These are phyloP conservation scores for Thyatira batis DNA, from an alignment of 2,888 invertebrate genomes.

Conservation along the genomic window DNA sequence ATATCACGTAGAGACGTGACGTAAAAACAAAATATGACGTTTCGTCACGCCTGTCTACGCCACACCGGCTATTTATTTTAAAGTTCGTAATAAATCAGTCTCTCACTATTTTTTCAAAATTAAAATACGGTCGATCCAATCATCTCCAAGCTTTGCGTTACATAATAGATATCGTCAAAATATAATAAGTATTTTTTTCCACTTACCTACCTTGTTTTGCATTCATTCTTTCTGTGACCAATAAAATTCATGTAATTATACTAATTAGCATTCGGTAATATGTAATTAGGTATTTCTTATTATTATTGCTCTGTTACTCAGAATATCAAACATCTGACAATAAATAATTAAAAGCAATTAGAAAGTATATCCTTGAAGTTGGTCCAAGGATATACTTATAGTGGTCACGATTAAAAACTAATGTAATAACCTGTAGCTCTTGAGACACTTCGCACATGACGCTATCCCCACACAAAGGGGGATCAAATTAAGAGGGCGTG, in stretches of 20 bases:
- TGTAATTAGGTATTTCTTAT: too few species aligned
- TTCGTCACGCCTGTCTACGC: constrained; percentile 72
- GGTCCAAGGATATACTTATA: too few species aligned
- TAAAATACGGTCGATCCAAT: constrained; percentile 17
- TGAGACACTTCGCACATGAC: constrained; percentile 61
- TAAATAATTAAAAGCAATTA: not conserved
- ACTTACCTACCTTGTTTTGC: not conserved
- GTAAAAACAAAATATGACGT: constrained; percentile 70
- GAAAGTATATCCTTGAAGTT: constrained; percentile 18
- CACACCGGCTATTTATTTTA: constrained; percentile 62
- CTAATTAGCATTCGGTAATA: not conserved
- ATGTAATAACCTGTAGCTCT: constrained; percentile 7
- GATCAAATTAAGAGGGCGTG: constrained; percentile 59
- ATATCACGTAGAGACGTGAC: constrained; percentile 56
- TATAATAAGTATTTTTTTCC: not conserved
- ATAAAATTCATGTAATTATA: too few species aligned
- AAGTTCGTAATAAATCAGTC: constrained; percentile 62
- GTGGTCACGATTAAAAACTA: constrained; percentile 31
- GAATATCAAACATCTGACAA: not conserved
- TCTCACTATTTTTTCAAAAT: constrained; percentile 44
- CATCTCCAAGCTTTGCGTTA: not conserved
- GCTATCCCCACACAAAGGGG: constrained; percentile 44
- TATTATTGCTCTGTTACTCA: too few species aligned
- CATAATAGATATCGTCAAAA: not conserved
- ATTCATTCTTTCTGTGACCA: not conserved